Evolutionary conservation across 2,888 invertebrate species (phyloP).

Genomic region (Netelia virgata): DNA sequence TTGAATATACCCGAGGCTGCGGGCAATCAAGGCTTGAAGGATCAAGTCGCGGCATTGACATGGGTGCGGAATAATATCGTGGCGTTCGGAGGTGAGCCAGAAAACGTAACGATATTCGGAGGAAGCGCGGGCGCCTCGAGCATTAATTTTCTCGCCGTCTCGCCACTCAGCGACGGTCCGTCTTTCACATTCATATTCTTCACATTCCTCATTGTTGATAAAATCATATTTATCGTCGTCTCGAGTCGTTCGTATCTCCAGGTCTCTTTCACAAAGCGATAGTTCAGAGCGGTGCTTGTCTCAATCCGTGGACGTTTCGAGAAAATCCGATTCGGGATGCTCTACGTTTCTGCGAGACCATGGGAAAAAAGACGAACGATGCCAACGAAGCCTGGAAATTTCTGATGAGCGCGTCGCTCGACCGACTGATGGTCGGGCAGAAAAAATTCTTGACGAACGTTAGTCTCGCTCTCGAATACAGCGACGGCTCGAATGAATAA

Average conservation of each 20-base stretch:
- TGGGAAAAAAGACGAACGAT: conserved; percentile 73
- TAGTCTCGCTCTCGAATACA: conserved; percentile 2
- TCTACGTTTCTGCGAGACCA: conserved; percentile 68
- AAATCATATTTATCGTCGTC: background rate
- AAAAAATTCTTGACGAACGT: conserved; percentile 71
- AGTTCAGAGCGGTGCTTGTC: conserved; percentile 74
- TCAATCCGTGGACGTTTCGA: conserved; percentile 68
- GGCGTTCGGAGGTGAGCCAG: conserved; percentile 77
- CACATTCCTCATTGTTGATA: background rate
- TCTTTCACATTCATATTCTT: too few species aligned
- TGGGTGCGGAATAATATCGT: conserved; percentile 79
- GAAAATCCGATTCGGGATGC: conserved; percentile 61
- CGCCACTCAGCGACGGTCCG: conserved; percentile 77
- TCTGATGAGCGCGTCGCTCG: conserved; percentile 73
- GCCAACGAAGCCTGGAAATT: conserved; percentile 72
- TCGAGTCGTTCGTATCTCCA: conserved; percentile 42
- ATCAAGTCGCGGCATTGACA: conserved; percentile 75
- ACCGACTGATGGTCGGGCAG: conserved; percentile 79
- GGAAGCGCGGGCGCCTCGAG: conserved; percentile 74
- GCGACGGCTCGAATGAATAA: background rate
- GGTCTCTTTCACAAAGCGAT: conserved; percentile 80
- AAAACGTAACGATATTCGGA: conserved; percentile 79
- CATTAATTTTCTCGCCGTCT: conserved; percentile 73
- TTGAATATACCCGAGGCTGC: conserved; percentile 75
- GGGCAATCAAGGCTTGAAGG: conserved; percentile 80